phyloP scores from a whole-genome alignment of 2,888 invertebrate species.

The Phyllotreta cruciferae region DNA sequence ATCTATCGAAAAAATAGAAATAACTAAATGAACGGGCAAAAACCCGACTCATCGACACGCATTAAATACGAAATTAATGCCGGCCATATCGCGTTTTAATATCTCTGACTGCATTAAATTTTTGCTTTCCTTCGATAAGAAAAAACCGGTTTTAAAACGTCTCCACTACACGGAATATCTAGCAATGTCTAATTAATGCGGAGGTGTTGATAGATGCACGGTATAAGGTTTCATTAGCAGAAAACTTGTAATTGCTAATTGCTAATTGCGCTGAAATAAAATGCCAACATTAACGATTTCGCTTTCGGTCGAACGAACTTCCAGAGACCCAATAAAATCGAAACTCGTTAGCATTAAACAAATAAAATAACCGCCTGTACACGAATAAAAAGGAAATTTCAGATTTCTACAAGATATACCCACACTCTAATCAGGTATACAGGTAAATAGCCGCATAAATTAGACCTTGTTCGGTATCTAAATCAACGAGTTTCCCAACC shows the following conservation, averaged over 20 bases:
- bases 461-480: too few relatives aligned
- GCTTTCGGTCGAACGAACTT: not conserved
- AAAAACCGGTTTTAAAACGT: constrained; percentile 27
- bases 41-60: constrained; percentile 7
- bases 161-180: constrained; percentile 15
- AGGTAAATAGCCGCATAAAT: too few relatives aligned
- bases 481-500: not conserved
- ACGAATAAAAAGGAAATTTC: too few relatives aligned
- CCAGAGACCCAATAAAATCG: not conserved
- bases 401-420: too few relatives aligned
- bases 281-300: constrained; percentile 4
- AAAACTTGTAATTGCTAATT: constrained; percentile 25
- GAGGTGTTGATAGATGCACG: constrained; percentile 33
- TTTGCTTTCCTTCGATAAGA: too few relatives aligned
- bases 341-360: too few relatives aligned
- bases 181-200: constrained; percentile 29
- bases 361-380: too few relatives aligned
- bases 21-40: constrained; percentile 3
- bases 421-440: too few relatives aligned
- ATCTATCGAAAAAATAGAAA: too few relatives aligned
- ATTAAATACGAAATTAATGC: constrained; percentile 31
- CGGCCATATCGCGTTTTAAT: constrained; percentile 21
- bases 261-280: constrained; percentile 1
- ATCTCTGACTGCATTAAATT: constrained; percentile 12
- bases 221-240: constrained; percentile 28